phyloP scores from a whole-genome alignment of 2,113 vertebrate genomes.

The Sus scrofa region T2T-Sscrofa CM000815.6:113345001-113345500 shows the following conservation, averaged over 20 bases:
- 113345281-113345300: not conserved
- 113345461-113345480: not conserved
- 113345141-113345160: not conserved
- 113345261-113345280: conserved; percentile 56
- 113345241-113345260: not conserved
- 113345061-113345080: not conserved
- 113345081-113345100: not conserved
- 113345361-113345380: conserved; percentile 41
- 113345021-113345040: not conserved
- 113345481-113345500: not conserved
- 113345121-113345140: not conserved
- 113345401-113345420: not conserved
- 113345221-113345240: conserved; percentile 53
- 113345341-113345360: not conserved
- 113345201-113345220: not conserved
- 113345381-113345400: not conserved
- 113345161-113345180: conserved; percentile 12
- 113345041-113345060: not conserved
- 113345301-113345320: conserved; percentile 28
- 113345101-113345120: not conserved
- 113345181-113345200: not conserved
- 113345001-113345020: not conserved
- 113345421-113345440: conserved; percentile 22
- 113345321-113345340: conserved; percentile 20
- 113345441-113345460: conserved; percentile 10